Percentiles rank a stretch among this genome's conserved stretches.
Conservation (phyloP, 1,140 invertebrate species). For the Macrocentrus cingulum region DNA sequence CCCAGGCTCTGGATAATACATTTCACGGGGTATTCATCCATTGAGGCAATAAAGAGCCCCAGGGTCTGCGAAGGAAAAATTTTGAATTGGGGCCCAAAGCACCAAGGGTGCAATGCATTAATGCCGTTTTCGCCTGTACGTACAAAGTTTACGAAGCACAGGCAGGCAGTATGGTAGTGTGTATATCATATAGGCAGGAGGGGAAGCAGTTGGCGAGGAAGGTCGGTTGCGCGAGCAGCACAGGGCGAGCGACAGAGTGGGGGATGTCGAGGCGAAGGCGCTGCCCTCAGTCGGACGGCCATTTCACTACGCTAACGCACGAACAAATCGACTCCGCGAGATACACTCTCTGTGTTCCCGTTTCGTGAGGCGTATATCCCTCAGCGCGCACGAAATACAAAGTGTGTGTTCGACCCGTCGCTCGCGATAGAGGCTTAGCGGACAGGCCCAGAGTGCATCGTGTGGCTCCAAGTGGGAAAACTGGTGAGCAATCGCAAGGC, state of each 20-base stretch:
- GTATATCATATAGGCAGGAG: too few relatives aligned
- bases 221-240: slow-evolving; percentile 29
- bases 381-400: slow-evolving; percentile 21
- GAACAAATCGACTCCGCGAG: slow-evolving; percentile 22
- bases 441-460: neutral
- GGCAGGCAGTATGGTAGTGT: slow-evolving; percentile 1
- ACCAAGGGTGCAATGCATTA: slow-evolving; percentile 34
- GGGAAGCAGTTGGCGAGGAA: slow-evolving; percentile 26
- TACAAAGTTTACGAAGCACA: slow-evolving; percentile 11
- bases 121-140: neutral
- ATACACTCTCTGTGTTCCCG: slow-evolving; percentile 38
- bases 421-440: slow-evolving; percentile 7
- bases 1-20: slow-evolving; percentile 30
- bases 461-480: neutral
- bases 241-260: slow-evolving; percentile 16
- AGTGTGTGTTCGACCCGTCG: neutral
- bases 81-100: slow-evolving; percentile 7
- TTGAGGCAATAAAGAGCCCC: neutral
- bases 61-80: neutral
- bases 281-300: slow-evolving; percentile 44
- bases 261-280: slow-evolving; percentile 35
- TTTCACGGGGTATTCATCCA: slow-evolving; percentile 18
- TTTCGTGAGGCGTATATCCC: slow-evolving; percentile 33
- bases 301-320: slow-evolving; percentile 40
- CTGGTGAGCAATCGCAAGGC: too few relatives aligned